Conservation (phyloP, 2,113 vertebrate species). For the Scortum barcoo region DNA sequence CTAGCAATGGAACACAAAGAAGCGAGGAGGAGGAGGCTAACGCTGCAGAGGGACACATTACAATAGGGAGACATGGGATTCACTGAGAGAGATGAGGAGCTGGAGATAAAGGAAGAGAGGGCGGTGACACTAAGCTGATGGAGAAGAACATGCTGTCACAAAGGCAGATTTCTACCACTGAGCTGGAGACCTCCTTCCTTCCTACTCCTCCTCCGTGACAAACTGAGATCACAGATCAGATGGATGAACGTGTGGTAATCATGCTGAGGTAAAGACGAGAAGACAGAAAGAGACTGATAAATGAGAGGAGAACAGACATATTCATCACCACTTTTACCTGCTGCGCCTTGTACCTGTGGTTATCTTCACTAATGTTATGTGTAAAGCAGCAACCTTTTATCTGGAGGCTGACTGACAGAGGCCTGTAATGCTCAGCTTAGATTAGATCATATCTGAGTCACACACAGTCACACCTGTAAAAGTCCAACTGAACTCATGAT, state of each 20-base stretch:
- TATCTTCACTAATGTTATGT: background rate
- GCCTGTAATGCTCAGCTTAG: too few relatives aligned
- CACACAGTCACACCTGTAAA: too few relatives aligned
- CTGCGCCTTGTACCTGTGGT: background rate
- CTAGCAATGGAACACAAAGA: conserved; percentile 31
- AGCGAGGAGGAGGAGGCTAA: conserved; percentile 32
- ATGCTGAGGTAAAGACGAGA: background rate
- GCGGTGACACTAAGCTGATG: conserved; percentile 62
- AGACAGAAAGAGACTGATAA: background rate
- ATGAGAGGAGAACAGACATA: background rate
- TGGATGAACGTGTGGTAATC: background rate
- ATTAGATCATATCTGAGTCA: too few relatives aligned
- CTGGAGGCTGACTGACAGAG: background rate
- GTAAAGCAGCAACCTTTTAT: background rate
- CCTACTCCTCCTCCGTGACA: background rate
- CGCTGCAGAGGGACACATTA: conserved; percentile 33
- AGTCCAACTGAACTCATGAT: too few relatives aligned
- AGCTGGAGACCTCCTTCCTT: background rate
- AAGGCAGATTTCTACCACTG: conserved; percentile 2
- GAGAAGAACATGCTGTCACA: conserved; percentile 29
- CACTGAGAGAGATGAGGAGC: conserved; percentile 42
- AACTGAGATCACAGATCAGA: background rate
- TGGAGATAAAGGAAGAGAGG: conserved; percentile 41
- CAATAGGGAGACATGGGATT: conserved; percentile 37
- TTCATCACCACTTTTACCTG: background rate